Base-by-base conservation (phyloP, 2,113 vertebrate species). In the Rana temporaria region DNA sequence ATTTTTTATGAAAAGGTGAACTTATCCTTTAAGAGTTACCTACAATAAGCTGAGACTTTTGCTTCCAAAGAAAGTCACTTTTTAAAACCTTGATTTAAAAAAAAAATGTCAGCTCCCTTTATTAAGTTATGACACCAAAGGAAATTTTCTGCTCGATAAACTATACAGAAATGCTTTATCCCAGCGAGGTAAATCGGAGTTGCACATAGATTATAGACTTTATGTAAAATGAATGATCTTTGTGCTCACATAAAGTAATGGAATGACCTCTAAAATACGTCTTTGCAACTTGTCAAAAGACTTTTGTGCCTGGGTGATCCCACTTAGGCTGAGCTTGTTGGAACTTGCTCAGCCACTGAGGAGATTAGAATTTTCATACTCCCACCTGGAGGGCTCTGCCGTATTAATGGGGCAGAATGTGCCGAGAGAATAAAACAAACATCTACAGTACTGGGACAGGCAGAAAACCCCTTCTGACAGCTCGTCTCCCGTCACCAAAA, bases 351-450 rank as follows among this genome's bases (percentile, higher is more conserved):
- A 72, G 78, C 48, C 24, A 75, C 19, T 2, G 63, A 6, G 1
- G 42, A 0, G 79, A 78, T 18, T 86, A 56, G 20, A 0, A 60
- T 79, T 19, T 71, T 71, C n/a, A 68, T 17, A 70, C 76, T 88
- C 85, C 17, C 82, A 73, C 65, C 81, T 24, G 72, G 63, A 20
- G 84, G 30, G 18, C 52, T 42, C 57, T 22, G 63, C 71, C 78
- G n/a, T 82, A 84, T 1, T 0, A 53, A 84, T 77, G 59, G 59
- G 22, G 78, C 71, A 53, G 38, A 6, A 48, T 78, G 70, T 52
- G 12, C 66, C 88, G 60, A 24, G n/a, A 60, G 53, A 48, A 89
- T 83, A 83, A 64, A 38, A 4, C 26, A 82, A 48, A 11, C 56
- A 66, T 67, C 78, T 60, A 42, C 53, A 53, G 65, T 70, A 30